Evolutionary conservation across 1,140 invertebrate species (phyloP), one percentile per base, ranked within the genome.

Genomic region (Drosophila nebulosa): DNA sequence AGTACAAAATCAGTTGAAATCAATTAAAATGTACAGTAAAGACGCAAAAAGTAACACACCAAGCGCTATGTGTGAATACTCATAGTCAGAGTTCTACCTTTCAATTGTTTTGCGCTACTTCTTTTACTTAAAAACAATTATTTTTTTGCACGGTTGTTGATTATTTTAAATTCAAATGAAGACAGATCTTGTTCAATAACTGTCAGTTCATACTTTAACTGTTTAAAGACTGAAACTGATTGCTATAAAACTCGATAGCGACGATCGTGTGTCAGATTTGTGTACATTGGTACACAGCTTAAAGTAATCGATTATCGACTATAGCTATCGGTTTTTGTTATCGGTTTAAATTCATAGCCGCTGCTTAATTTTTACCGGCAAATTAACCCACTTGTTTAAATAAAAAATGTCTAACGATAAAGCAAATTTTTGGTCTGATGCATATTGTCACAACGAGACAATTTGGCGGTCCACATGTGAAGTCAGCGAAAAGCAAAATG

Each of bases 1-100:
- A n/a, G 27, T 7, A 35, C 3, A 36, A 42, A 50, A 42, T 36
- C 60, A 85, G 86, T 85, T 85, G 53, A 71, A 55, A 35, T 4
- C 60, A 80, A 86, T 86, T 86, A 26, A 18, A 1, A n/a, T 21
- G 36, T 36, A 62, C 14, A 51, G 32, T 32, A 6, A 55, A 16
- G 21, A 7, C 3, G 3, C 0, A 10, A 2, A 58, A 59, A 7
- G 27, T 5, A 7, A 12, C 6, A 26, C 22, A 56, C 55, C 3
- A 4, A 56, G n/a, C n/a, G n/a, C n/a, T n/a, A n/a, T n/a, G n/a
- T n/a, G n/a, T 0, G 18, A n/a, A 9, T 9, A 30, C 7, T 1
- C 7, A 30, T 9, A 30, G 27, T 9, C 4, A 16, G n/a, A n/a
- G n/a, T n/a, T n/a, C n/a, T n/a, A n/a, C n/a, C n/a, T n/a, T n/a